Percentiles rank a stretch among this genome's conserved stretches.
phyloP scores from a whole-genome alignment of 2,113 vertebrate genomes.

The Oryzias javanicus region DNA sequence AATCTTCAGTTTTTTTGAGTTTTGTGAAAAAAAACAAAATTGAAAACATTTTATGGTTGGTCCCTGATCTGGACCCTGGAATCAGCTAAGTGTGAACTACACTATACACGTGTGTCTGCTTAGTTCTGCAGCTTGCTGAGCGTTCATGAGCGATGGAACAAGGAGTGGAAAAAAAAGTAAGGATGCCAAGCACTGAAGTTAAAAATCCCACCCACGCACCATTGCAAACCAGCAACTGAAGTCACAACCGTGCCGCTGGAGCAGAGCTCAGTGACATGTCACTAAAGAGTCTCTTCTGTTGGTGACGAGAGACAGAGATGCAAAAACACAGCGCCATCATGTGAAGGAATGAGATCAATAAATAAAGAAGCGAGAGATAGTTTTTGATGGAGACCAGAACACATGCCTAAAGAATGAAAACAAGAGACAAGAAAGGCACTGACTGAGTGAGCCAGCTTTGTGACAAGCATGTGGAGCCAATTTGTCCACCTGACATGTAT shows the following conservation, averaged over 20 bases:
- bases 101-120: not conserved
- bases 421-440: constrained; percentile 4
- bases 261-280: constrained; percentile 37
- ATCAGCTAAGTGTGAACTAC: constrained; percentile 51
- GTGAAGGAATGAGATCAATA: constrained; percentile 51
- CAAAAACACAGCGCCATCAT: constrained; percentile 55
- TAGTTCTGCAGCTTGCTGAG: constrained; percentile 36
- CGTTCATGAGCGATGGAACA: constrained; percentile 64
- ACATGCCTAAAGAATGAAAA: constrained; percentile 9
- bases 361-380: constrained; percentile 33
- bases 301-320: constrained; percentile 27
- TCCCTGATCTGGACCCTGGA: constrained; percentile 43
- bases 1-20: no score
- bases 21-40: no score
- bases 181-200: constrained; percentile 41
- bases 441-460: constrained; percentile 33
- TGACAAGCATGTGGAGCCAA: constrained; percentile 40
- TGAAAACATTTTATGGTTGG: constrained; percentile 46
- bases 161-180: constrained; percentile 44
- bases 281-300: constrained; percentile 56
- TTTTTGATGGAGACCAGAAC: constrained; percentile 2
- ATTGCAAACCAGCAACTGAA: constrained; percentile 44
- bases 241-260: constrained; percentile 10
- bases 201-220: constrained; percentile 42
- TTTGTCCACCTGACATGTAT: constrained; percentile 72